Percentiles rank a stretch among this genome's conserved stretches.
Evolutionary conservation across 2,113 vertebrate species (phyloP).

Genomic region (Polypterus senegalus): DNA sequence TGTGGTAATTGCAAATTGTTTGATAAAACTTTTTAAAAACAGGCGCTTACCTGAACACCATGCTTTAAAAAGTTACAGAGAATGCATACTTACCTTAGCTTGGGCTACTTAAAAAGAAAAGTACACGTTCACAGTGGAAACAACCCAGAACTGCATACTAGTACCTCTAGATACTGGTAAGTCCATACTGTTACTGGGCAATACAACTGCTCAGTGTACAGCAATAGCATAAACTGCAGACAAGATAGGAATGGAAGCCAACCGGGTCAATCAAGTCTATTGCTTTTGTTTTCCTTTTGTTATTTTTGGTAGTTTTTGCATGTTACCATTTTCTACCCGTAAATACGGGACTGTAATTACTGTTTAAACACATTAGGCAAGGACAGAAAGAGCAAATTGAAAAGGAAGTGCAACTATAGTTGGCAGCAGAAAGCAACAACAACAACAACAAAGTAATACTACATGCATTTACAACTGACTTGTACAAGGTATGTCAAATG

Average conservation of each 20-base stretch:
- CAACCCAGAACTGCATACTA: constrained; percentile 49
- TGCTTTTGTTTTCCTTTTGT: constrained; percentile 16
- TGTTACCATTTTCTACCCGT: constrained; percentile 35
- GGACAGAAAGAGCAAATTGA: constrained; percentile 36
- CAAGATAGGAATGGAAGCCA: constrained; percentile 53
- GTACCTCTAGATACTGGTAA: constrained; percentile 68
- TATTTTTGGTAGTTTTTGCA: constrained; percentile 51
- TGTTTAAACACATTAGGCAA: constrained; percentile 38
- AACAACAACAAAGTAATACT: constrained; percentile 23
- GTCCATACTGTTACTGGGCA: constrained; percentile 69
- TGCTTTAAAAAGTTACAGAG: constrained; percentile 31
- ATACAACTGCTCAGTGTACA: constrained; percentile 54
- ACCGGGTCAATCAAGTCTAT: constrained; percentile 37
- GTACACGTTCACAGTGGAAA: constrained; percentile 20
- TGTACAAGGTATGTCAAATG: constrained; percentile 11
- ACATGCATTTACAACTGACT: constrained; percentile 24
- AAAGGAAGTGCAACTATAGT: constrained; percentile 31
- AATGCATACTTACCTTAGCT: constrained; percentile 40
- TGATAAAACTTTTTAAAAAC: constrained; percentile 17
- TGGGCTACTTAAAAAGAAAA: constrained; percentile 20
- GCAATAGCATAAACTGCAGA: constrained; percentile 67
- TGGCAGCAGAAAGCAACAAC: constrained; percentile 43
- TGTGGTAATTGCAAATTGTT: no score
- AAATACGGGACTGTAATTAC: constrained; percentile 36
- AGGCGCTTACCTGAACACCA: constrained; percentile 39